Conservation (phyloP, 2,888 invertebrate species). For the Limnephilus auricula region DNA sequence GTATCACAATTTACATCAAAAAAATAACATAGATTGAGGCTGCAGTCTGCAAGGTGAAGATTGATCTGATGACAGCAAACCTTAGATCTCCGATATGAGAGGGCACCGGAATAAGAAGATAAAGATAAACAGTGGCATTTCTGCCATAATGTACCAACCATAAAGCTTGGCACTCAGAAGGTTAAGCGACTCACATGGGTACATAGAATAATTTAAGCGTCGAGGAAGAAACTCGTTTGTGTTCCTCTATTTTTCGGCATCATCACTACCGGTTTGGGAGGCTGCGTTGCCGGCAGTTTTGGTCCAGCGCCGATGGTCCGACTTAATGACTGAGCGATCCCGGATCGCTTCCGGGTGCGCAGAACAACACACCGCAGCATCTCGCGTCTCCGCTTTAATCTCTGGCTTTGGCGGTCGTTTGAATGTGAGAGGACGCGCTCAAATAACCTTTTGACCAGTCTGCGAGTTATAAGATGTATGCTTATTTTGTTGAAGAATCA, state of each 20-base stretch:
- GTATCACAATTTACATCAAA: no score
- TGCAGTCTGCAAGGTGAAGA: no score
- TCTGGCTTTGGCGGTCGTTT: slow-evolving; percentile 32
- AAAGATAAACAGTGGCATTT: neutral
- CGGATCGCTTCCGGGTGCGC: slow-evolving; percentile 50
- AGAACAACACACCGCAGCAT: slow-evolving; percentile 15
- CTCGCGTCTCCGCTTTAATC: slow-evolving; percentile 7
- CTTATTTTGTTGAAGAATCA: neutral
- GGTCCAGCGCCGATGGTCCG: slow-evolving; percentile 42
- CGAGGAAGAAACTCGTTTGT: slow-evolving; percentile 41
- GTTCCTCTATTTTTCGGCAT: slow-evolving; percentile 37
- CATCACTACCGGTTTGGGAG: slow-evolving; percentile 46
- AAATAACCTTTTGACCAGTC: slow-evolving; percentile 41
- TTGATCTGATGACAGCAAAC: no score
- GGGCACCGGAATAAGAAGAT: no score
- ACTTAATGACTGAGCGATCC: slow-evolving; percentile 38
- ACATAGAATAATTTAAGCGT: slow-evolving; percentile 34
- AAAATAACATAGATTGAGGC: no score
- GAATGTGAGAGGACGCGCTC: slow-evolving; percentile 34
- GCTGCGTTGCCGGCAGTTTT: slow-evolving; percentile 16
- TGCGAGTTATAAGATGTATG: neutral
- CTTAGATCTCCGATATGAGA: no score
- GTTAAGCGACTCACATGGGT: neutral
- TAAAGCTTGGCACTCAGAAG: neutral
- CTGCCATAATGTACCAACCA: neutral